phyloP scores from a whole-genome alignment of 1,140 invertebrate genomes.

The honey bee (Apis mellifera) region DNA sequence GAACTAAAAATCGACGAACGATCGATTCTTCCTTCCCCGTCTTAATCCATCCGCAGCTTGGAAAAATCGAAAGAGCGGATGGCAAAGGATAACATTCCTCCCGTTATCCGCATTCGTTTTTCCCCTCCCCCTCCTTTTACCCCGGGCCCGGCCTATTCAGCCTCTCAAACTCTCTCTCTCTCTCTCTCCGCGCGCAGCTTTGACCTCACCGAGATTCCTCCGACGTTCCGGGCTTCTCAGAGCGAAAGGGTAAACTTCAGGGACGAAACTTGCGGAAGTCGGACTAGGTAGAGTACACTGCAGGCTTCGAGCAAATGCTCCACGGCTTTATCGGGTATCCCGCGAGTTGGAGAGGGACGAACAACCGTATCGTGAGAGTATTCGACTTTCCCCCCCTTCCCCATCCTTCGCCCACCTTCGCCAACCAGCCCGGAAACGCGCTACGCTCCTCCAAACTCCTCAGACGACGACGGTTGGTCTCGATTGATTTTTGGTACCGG shows the following conservation, averaged over 20 bases:
- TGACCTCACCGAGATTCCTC: conserved; percentile 59
- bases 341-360: conserved; percentile 45
- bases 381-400: conserved; percentile 31
- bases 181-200: conserved; percentile 49
- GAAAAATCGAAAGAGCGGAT: too few relatives aligned
- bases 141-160: conserved; percentile 9
- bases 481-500: conserved; percentile 53
- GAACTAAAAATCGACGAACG: background rate
- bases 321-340: conserved; percentile 63
- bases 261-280: conserved; percentile 62
- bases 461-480: conserved; percentile 28
- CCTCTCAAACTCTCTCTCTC: conserved; percentile 27
- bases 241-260: conserved; percentile 67
- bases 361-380: conserved; percentile 51
- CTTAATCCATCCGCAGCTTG: too few relatives aligned
- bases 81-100: background rate
- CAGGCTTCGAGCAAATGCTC: conserved; percentile 59
- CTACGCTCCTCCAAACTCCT: conserved; percentile 40
- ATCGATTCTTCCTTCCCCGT: background rate
- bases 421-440: conserved; percentile 34
- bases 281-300: conserved; percentile 56
- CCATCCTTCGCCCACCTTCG: conserved; percentile 10
- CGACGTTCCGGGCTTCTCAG: conserved; percentile 43
- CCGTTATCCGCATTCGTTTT: conserved; percentile 9
- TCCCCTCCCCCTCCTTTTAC: background rate